Evolutionary conservation across 2,797 vertebrate species (phyloP).

Genomic region (Picus viridis): DNA sequence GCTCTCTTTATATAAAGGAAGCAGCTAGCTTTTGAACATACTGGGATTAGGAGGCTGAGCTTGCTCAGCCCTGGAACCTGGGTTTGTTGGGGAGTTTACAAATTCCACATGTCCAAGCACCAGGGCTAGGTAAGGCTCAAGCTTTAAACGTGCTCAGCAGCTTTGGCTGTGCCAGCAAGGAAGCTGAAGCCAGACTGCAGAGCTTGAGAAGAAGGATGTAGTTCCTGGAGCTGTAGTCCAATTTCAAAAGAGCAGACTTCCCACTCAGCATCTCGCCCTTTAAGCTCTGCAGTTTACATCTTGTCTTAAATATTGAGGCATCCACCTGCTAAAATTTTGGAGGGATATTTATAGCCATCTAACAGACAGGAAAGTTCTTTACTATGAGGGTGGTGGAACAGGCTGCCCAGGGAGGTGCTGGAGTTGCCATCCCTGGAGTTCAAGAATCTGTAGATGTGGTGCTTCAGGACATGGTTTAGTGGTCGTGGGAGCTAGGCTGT

Average conservation of each 20-base stretch:
- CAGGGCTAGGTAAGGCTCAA: not conserved
- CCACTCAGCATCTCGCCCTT: not conserved
- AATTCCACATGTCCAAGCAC: not conserved
- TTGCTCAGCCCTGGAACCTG: not conserved
- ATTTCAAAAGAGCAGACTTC: not conserved
- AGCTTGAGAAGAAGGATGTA: not conserved
- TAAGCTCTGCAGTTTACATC: not conserved
- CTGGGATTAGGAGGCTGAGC: not conserved
- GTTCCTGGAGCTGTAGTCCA: not conserved
- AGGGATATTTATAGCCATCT: not conserved
- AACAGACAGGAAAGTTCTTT: not conserved
- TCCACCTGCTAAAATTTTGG: not conserved
- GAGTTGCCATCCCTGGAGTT: too few species aligned
- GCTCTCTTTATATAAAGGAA: not conserved
- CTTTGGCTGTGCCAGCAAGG: not conserved
- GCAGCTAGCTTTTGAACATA: not conserved
- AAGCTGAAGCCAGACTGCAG: not conserved
- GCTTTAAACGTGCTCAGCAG: not conserved
- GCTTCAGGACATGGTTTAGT: too few species aligned
- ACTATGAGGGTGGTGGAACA: too few species aligned
- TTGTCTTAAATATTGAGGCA: not conserved
- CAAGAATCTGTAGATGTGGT: too few species aligned
- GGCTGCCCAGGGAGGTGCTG: too few species aligned
- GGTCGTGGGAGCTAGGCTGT: too few species aligned
- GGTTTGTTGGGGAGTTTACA: not conserved